phyloP scores from a whole-genome alignment of 2,113 vertebrate species.

The Sciurus niger region DNA sequence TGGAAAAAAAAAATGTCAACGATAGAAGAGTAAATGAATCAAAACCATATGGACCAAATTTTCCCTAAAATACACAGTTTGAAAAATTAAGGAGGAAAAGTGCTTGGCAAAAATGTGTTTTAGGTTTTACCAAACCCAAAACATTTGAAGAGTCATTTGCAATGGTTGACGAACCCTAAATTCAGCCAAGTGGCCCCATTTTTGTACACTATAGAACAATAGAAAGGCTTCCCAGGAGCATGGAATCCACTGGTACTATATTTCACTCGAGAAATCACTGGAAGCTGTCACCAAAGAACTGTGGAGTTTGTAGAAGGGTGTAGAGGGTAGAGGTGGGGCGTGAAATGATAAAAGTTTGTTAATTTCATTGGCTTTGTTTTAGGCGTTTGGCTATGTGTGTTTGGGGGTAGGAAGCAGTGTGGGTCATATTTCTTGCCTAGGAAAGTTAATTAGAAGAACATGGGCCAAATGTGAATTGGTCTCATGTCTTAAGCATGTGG shows the following conservation, averaged over 20 bases:
- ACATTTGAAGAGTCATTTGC: conserved; percentile 86
- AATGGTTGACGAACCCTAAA: conserved; percentile 81
- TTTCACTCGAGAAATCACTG: conserved; percentile 71
- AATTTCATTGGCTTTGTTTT: conserved; percentile 54
- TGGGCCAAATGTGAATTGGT: conserved; percentile 72
- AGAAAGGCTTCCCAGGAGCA: conserved; percentile 51
- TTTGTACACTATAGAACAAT: conserved; percentile 53
- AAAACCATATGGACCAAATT: conserved; percentile 86
- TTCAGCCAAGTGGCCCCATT: conserved; percentile 75
- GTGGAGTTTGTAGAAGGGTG: not conserved
- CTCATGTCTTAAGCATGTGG: conserved; percentile 53
- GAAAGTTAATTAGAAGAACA: conserved; percentile 79
- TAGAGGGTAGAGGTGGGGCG: not conserved
- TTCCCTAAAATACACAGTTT: conserved; percentile 85
- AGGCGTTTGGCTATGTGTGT: conserved; percentile 44
- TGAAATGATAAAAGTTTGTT: conserved; percentile 66
- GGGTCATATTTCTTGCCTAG: conserved; percentile 67
- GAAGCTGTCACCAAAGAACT: conserved; percentile 25
- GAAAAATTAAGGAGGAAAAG: conserved; percentile 85
- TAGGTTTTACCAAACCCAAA: conserved; percentile 86
- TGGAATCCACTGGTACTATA: not conserved
- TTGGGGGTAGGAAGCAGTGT: not conserved
- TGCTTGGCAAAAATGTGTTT: conserved; percentile 84
- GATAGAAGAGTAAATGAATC: conserved; percentile 86
- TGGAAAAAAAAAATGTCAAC: conserved; percentile 73